Percentiles rank a stretch among this genome's conserved stretches.
Conservation (phyloP, 2,888 invertebrate species). For the Proisotoma minuta region DNA sequence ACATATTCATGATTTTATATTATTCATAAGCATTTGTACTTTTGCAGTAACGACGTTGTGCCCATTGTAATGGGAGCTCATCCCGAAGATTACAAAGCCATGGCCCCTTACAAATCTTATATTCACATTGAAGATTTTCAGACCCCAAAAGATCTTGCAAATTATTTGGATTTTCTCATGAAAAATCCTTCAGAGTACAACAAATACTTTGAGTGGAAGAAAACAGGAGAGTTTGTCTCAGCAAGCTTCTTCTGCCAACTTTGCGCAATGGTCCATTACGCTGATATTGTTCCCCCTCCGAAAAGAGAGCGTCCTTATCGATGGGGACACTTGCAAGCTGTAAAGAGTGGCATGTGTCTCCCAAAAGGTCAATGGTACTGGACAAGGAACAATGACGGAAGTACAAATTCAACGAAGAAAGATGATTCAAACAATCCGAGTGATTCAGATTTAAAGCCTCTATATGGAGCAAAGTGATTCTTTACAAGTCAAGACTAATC, state of each 20-base stretch:
- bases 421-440: background rate
- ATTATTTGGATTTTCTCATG: slow-evolving; percentile 56
- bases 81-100: slow-evolving; percentile 41
- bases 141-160: slow-evolving; percentile 50
- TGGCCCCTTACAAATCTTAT: slow-evolving; percentile 42
- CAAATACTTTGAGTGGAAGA: slow-evolving; percentile 60
- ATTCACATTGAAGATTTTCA: slow-evolving; percentile 41
- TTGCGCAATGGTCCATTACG: slow-evolving; percentile 43
- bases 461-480: background rate
- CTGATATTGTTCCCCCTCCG: slow-evolving; percentile 31
- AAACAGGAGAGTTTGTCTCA: slow-evolving; percentile 36
- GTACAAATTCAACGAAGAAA: background rate
- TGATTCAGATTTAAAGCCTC: background rate
- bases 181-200: slow-evolving; percentile 51
- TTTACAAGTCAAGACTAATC: too few species aligned
- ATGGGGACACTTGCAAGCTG: slow-evolving; percentile 27
- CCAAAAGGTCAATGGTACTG: slow-evolving; percentile 34
- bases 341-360: slow-evolving; percentile 29
- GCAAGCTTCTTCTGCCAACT: slow-evolving; percentile 39
- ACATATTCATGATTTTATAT: background rate
- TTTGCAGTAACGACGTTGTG: slow-evolving; percentile 39
- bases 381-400: slow-evolving; percentile 16
- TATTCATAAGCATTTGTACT: background rate
- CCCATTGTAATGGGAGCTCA: slow-evolving; percentile 44
- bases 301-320: slow-evolving; percentile 19